A percentile compares a stretch with the other conserved stretches of the same genome.
phyloP scores from a whole-genome alignment of 2,113 vertebrate genomes.

The Apus apus region DNA sequence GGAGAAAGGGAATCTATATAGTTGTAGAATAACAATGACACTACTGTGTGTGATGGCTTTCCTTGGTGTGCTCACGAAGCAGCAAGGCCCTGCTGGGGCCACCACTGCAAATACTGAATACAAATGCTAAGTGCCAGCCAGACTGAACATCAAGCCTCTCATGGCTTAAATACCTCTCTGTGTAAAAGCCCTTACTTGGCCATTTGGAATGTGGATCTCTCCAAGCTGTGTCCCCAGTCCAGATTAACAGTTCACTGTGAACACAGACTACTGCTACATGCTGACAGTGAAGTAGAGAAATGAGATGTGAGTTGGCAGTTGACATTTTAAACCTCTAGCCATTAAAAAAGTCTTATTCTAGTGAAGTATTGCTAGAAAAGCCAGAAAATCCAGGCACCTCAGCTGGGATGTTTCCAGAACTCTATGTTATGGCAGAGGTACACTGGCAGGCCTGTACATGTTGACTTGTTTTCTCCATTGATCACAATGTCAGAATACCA shows the following conservation, averaged over 20 bases:
- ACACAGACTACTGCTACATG: neutral
- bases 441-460: neutral
- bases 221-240: neutral
- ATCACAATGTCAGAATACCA: neutral
- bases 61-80: neutral
- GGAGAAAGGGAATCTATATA: neutral
- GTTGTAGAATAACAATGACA: neutral
- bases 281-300: neutral
- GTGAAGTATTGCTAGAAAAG: neutral
- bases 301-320: fast-evolving
- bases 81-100: neutral
- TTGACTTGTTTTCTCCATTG: neutral
- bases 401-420: neutral
- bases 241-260: neutral
- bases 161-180: neutral
- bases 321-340: neutral
- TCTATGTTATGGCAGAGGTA: neutral
- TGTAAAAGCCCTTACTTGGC: neutral
- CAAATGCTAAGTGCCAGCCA: neutral
- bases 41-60: neutral
- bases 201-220: neutral
- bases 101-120: neutral
- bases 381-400: neutral
- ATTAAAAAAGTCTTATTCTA: neutral
- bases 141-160: neutral